Base-by-base conservation (phyloP, 1,140 invertebrate genomes). In the Bombus waltoni region DNA sequence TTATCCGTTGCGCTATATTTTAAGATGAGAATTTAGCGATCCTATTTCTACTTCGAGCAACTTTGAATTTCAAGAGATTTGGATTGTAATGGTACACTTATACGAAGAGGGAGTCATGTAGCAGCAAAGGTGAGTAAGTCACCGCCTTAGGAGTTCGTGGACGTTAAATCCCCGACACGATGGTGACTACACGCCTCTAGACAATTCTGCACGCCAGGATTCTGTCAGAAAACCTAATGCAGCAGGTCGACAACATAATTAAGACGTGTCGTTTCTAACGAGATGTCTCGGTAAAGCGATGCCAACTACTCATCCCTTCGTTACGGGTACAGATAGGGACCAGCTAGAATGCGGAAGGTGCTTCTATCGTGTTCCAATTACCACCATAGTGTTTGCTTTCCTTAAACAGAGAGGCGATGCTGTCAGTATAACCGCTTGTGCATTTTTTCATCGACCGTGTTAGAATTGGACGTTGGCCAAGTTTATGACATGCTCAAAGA, bases 201-300 rank as follows among this genome's bases (percentile, higher is more conserved):
- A 42, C n/a, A 59, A 79, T 84, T 59, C 65, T 22, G 32, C 25
- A 40, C 38, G 10, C 42, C 32, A 62, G 42, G 28, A 35, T n/a
- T n/a, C 13, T 42, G 40, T 13, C 32, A 44, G 59, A 38, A 47
- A 44, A 47, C 10, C 57, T 35, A 75, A 42, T 32, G 62, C 62
- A 28, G 15, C 9, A 4, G 15, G n/a, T 42, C 65, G 47, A 75
- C 80, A 44, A 78, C 47, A 81, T 87, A 87, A 87, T 87, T 84
- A 87, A 83, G 81, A 84, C 66, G 57, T 32, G 73, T 62, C 57
- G 66, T 83, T 71, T 77, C 53, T 83, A 83, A 84, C 74, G 59
- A 83, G 68, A 71, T 38, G 85, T 87, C 81, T 59, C 65, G 85
- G 66, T 59, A 83, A 83, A 77, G n/a, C 68, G 81, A 87, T 74